Conservation (phyloP, 2,888 invertebrate genomes). For the Drosophila diplacantha region DNA sequence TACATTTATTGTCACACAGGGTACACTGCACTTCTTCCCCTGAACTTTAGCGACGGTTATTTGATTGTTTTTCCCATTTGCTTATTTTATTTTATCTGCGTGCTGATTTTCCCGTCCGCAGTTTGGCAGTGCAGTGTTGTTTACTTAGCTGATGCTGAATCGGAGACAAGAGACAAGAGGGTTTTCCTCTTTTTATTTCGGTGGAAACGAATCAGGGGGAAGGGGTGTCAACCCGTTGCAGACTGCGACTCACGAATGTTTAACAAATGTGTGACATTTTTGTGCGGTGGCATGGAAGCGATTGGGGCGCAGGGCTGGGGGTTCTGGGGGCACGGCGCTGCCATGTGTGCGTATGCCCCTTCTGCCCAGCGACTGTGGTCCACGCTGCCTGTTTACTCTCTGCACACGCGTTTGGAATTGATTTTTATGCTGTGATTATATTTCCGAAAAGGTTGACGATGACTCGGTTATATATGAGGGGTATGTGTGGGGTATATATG, state of each 20-base stretch:
- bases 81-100: conserved; percentile 61
- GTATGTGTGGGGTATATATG: conserved; percentile 7
- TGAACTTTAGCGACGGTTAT: conserved; percentile 15
- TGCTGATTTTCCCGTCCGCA: conserved; percentile 63
- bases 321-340: conserved; percentile 20
- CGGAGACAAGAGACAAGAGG: conserved; percentile 19
- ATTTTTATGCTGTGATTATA: conserved; percentile 73
- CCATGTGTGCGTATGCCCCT: conserved; percentile 31
- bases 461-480: conserved; percentile 37
- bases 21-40: neutral
- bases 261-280: conserved; percentile 72
- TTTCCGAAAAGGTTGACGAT: conserved; percentile 72
- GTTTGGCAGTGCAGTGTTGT: conserved; percentile 60
- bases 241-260: conserved; percentile 65
- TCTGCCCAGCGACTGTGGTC: conserved; percentile 23
- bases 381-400: conserved; percentile 58
- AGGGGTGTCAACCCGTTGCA: conserved; percentile 39
- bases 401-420: conserved; percentile 69
- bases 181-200: conserved; percentile 11
- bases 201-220: conserved; percentile 11
- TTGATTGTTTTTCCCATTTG: conserved; percentile 33
- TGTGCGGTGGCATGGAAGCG: conserved; percentile 43
- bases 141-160: conserved; percentile 51
- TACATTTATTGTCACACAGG: neutral
- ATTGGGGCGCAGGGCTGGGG: conserved; percentile 19